A percentile compares a stretch with the other conserved stretches of the same genome.
Conservation (phyloP, 2,888 invertebrate genomes). For the Nyleta sp. region DNA sequence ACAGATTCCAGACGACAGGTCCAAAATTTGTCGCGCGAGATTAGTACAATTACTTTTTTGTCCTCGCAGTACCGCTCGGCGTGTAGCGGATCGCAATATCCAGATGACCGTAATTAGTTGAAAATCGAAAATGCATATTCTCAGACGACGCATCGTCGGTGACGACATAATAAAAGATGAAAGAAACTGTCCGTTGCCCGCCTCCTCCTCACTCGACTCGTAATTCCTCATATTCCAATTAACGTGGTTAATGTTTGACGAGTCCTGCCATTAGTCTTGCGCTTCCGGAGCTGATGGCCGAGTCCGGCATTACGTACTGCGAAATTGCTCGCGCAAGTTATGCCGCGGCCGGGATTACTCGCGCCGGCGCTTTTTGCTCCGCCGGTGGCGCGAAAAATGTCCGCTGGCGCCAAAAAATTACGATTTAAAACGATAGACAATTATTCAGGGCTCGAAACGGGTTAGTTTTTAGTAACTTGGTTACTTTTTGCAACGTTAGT, state of each 20-base stretch:
- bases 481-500: no score
- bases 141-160: slow-evolving; percentile 28
- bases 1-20: slow-evolving; percentile 8
- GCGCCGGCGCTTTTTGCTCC: slow-evolving; percentile 14
- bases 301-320: slow-evolving; percentile 28
- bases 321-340: slow-evolving; percentile 42
- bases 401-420: slow-evolving; percentile 47
- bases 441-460: no score
- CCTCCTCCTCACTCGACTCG: slow-evolving; percentile 29
- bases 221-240: slow-evolving; percentile 64
- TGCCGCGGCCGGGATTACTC: not conserved
- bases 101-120: slow-evolving; percentile 28
- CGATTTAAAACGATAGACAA: no score
- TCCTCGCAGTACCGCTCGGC: slow-evolving; percentile 11
- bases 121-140: slow-evolving; percentile 49
- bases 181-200: slow-evolving; percentile 36
- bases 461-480: no score
- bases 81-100: not conserved
- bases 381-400: slow-evolving; percentile 34
- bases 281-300: slow-evolving; percentile 51
- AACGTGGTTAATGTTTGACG: slow-evolving; percentile 66
- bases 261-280: slow-evolving; percentile 65
- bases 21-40: not conserved
- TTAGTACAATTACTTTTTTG: slow-evolving; percentile 28
- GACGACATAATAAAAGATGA: slow-evolving; percentile 54